A percentile compares a stretch with the other conserved stretches of the same genome.
Evolutionary conservation across 2,797 vertebrate species (phyloP).

Genomic region (Rhabdophis nuchalis): DNA sequence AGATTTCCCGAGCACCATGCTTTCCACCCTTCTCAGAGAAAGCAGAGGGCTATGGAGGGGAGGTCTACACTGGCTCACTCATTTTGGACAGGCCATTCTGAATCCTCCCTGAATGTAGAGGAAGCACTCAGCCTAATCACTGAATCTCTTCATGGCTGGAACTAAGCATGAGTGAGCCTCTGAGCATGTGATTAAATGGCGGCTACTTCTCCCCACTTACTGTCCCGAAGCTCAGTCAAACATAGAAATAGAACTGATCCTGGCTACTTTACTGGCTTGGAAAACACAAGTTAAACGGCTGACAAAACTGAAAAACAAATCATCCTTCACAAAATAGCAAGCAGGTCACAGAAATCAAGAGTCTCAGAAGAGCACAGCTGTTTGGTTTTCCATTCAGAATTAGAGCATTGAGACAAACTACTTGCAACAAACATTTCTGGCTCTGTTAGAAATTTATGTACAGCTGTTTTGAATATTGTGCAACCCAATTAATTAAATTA

Average conservation of each 20-base stretch:
- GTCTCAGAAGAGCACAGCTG: neutral
- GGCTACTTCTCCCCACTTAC: neutral
- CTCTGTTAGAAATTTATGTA: neutral
- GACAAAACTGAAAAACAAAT: neutral
- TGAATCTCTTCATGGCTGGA: neutral
- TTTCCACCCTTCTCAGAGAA: neutral
- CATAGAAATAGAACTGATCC: neutral
- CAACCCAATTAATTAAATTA: neutral
- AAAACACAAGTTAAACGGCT: neutral
- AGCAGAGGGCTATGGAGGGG: neutral
- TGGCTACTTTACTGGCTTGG: neutral
- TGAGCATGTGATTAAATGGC: neutral
- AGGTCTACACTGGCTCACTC: neutral
- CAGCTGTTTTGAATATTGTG: neutral
- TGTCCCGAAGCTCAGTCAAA: neutral
- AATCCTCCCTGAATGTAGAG: neutral
- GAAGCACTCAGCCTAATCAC: neutral
- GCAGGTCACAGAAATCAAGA: neutral
- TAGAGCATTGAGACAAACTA: neutral
- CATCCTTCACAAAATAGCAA: neutral
- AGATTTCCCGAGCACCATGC: neutral
- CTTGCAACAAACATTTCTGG: neutral
- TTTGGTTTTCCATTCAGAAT: neutral
- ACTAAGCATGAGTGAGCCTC: neutral
- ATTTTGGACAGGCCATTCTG: neutral